Evolutionary conservation across 2,113 vertebrate genomes (phyloP).

Genomic region (Cygnus atratus): DNA sequence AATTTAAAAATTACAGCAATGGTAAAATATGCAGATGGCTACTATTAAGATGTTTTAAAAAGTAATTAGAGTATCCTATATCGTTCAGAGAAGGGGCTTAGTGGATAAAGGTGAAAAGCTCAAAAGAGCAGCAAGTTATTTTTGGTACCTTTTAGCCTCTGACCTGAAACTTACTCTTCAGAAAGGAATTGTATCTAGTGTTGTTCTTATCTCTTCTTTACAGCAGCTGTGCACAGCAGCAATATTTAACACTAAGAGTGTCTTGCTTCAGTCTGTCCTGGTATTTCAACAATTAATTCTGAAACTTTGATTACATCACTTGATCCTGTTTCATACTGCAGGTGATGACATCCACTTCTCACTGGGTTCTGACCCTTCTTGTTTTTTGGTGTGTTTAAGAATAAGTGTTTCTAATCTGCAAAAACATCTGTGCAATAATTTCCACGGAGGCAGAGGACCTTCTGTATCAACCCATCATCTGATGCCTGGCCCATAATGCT

Average conservation of each 20-base stretch:
- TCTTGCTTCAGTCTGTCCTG: background rate
- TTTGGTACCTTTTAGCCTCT: background rate
- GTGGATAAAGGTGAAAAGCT: background rate
- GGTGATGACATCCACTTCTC: background rate
- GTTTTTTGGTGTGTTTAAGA: background rate
- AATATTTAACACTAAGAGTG: background rate
- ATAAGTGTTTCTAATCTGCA: background rate
- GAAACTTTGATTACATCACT: background rate
- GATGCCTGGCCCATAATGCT: background rate
- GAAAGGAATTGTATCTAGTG: background rate
- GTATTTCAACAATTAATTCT: slow-evolving; percentile 20
- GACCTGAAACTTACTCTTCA: background rate
- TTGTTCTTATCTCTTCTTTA: slow-evolving; percentile 14
- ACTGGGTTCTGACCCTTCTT: background rate
- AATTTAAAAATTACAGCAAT: background rate
- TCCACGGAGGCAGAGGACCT: background rate
- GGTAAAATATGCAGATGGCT: background rate
- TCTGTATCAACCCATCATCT: background rate
- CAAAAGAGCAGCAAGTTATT: background rate
- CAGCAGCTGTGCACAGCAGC: background rate
- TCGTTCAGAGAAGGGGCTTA: background rate
- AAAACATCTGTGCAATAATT: background rate
- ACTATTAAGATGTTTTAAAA: background rate
- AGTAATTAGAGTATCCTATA: background rate
- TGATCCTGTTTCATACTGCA: background rate